Base-by-base conservation (phyloP, 2,797 vertebrate species). In the Spondyliosoma cantharus region DNA sequence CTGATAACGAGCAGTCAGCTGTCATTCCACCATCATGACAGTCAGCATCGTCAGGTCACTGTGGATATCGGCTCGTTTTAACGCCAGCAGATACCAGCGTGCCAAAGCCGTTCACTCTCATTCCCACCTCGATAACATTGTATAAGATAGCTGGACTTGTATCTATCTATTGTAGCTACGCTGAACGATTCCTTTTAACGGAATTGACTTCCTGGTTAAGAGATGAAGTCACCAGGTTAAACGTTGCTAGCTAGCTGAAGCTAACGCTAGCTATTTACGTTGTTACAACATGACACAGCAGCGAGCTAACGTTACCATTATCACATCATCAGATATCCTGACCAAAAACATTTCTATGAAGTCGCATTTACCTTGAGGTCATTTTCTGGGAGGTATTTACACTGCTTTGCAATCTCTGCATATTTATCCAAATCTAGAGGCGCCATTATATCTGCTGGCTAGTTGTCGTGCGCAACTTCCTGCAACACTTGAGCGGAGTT, bases 301-400 rank as follows among this genome's bases (percentile, higher is more conserved):
- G 14, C 1, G 13, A 57, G 32, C 20, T 17, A 4, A 17, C 20
- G 3, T 7, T 6, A 2, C 37, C 8, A 7, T 8, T 0, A 5
- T 1, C 4, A 13, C 2, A 1, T 20, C 5, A 17, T 11, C 5
- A 7, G 2, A 3, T 0, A 2, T 3, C 2, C 20, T 16, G 0
- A 15, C 22, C 7, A 42, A n/a, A 76, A 25, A 20, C 1, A 15
- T 13, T 6, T 37, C 0, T 6, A 22, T 14, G 12, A 53, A 13
- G 19, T 12, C n/a, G 25, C 19, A 48, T 87, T 94, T 92, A 98
- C 97, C 97, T 98, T 98, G 68, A 98, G 94, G 86, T 98, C 97
- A 82, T 99, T 99, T 87, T 98, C 97, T 50, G 97, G 97, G 7
- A 99, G 95, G 88, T 98, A 99, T 94, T 99, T 99, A 94, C 97